Percentiles rank a stretch among this genome's conserved stretches.
Conservation (phyloP, 2,113 vertebrate genomes). For the Cryptoleucopteryx plumbea region DNA sequence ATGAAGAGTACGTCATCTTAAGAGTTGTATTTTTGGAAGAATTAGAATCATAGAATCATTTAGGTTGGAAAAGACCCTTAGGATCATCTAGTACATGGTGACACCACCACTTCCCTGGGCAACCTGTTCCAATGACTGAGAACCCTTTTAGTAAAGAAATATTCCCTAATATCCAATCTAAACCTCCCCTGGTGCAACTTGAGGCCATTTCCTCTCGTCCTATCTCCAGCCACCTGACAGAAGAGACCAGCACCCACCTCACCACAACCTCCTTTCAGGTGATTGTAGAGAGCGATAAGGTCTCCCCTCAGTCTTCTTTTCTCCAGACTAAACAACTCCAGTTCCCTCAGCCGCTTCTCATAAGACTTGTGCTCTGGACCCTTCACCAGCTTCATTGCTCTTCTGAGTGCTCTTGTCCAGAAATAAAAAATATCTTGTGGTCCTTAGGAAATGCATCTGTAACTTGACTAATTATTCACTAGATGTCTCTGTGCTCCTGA, state of each 20-base stretch:
- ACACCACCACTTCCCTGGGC: not conserved
- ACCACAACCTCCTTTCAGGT: not conserved
- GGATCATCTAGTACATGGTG: rapidly evolving
- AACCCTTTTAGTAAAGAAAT: no score
- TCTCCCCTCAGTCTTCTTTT: not conserved
- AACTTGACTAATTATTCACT: slow-evolving; percentile 52
- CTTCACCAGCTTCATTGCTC: not conserved
- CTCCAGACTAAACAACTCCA: not conserved
- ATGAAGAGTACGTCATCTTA: not conserved
- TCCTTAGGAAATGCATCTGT: not conserved
- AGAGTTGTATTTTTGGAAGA: not conserved
- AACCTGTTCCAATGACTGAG: not conserved
- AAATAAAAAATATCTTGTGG: not conserved
- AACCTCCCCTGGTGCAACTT: no score
- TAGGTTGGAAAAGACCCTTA: not conserved
- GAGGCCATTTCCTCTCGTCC: no score
- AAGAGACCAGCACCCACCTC: not conserved
- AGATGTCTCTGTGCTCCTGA: slow-evolving; percentile 69
- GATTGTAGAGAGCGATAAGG: rapidly evolving
- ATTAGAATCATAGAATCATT: not conserved
- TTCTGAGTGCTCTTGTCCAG: not conserved
- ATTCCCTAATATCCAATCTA: no score
- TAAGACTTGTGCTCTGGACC: not conserved
- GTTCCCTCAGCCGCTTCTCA: not conserved
- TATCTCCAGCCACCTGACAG: no score